These are phyloP conservation scores for Drosophila histrio DNA, from an alignment of 2,888 invertebrate species.

Conservation along the genomic window DNA sequence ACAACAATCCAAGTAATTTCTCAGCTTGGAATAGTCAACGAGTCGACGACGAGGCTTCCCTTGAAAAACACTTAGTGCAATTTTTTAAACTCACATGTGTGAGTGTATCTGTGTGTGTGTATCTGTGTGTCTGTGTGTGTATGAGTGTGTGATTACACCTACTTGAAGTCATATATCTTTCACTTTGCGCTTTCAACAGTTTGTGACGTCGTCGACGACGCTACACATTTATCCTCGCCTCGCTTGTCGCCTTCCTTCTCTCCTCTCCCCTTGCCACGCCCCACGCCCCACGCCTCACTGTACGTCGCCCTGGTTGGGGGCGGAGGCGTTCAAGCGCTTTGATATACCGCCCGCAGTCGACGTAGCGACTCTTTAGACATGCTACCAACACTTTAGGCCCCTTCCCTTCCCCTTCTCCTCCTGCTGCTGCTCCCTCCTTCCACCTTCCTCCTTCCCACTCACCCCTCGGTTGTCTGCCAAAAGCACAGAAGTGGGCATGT, in stretches of 20 bases:
- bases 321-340: constrained; percentile 63
- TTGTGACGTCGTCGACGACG: constrained; percentile 70
- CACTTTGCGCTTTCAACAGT: constrained; percentile 80
- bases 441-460: background rate
- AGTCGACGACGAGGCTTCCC: constrained; percentile 54
- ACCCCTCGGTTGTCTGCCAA: constrained; percentile 50
- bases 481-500: constrained; percentile 75
- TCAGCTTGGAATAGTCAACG: constrained; percentile 57
- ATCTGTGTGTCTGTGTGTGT: constrained; percentile 33
- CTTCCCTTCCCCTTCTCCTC: background rate
- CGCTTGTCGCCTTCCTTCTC: background rate
- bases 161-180: constrained; percentile 79
- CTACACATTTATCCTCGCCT: constrained; percentile 59
- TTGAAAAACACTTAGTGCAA: constrained; percentile 71
- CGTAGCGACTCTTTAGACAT: constrained; percentile 56
- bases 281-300: background rate
- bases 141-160: constrained; percentile 71
- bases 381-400: constrained; percentile 61
- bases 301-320: constrained; percentile 27
- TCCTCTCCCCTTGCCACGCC: background rate
- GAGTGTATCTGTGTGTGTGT: constrained; percentile 24
- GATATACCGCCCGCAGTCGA: constrained; percentile 68
- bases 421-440: background rate
- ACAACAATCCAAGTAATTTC: constrained; percentile 58
- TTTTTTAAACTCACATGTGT: constrained; percentile 55